Base-by-base conservation (phyloP, 2,797 vertebrate species). In the Lithobates sylvaticus region DNA sequence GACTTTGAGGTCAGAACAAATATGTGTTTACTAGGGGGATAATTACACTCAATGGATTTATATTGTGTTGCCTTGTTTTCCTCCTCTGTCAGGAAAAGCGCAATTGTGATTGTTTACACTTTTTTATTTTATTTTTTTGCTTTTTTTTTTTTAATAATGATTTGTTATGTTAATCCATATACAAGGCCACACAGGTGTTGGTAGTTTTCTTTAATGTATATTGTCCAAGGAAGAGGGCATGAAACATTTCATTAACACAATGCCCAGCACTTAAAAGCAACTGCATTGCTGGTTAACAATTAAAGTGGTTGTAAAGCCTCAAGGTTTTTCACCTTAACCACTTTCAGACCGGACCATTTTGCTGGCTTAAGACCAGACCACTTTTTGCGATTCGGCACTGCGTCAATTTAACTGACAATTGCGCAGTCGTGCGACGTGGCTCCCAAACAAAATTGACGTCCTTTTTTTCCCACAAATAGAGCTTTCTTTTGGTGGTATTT, bases 1-100 rank as follows among this genome's bases (percentile, higher is more conserved):
- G 81, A 83, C 75, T 87, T 83, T 79, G 76, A 81, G 81, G 81
- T 87, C 85, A 87, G 68, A 87, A 29, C 68, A 87, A 87, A 83
- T 87, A 87, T 83, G 85, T 87, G 68, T 87, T 87, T 78, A 87
- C 75, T 32, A 50, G 47, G 23, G 42, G n/a, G 42, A 87, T 83
- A 83, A 83, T 87, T 81, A 78, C 65, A 80, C 73, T 44, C 34
- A n/a, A 86, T 77, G 67, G 78, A 76, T 81, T 82, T 77, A 50
- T 82, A 76, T 72, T 58, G 77, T n/a, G 69, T 69, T 58, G 34
- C 29, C 76, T 74, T 10, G 16, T 27, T 76, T 36, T 76, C 78
- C 26, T 81, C 32, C 21, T 23, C 61, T 80, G 42, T 64, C 10
- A n/a, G 47, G 23, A 54, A 81, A 76, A 81, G 69, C 32, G 3